phyloP scores from a whole-genome alignment of 2,888 invertebrate genomes.

The Heliconius hortense region DNA sequence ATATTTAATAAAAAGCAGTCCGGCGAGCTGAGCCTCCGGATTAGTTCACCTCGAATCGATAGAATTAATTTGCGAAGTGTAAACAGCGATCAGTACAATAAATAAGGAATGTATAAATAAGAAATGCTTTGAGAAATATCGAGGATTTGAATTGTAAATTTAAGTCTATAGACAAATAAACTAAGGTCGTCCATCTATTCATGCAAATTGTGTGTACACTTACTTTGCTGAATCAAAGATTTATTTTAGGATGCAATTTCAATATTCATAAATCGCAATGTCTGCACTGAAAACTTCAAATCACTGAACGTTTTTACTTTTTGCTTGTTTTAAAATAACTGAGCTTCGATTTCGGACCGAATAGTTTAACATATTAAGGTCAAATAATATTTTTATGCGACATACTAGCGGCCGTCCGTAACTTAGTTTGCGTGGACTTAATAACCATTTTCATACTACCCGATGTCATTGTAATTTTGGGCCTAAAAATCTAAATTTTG shows the following conservation, averaged over 20 bases:
- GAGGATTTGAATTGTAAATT: constrained; percentile 45
- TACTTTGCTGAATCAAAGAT: constrained; percentile 39
- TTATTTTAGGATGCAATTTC: constrained; percentile 40
- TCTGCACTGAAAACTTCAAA: constrained; percentile 29
- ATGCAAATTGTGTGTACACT: constrained; percentile 44
- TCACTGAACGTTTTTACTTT: constrained; percentile 9
- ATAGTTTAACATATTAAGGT: background rate
- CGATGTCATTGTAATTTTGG: too few relatives aligned
- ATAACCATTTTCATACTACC: too few relatives aligned
- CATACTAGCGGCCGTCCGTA: too few relatives aligned
- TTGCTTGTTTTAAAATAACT: constrained; percentile 14
- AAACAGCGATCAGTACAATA: constrained; percentile 41
- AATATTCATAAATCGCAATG: constrained; percentile 39
- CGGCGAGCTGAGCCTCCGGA: constrained; percentile 24
- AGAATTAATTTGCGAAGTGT: constrained; percentile 40
- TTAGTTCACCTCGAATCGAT: constrained; percentile 33
- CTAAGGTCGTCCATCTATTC: constrained; percentile 40
- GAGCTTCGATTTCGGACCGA: background rate
- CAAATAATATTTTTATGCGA: background rate
- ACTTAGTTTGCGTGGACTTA: too few relatives aligned
- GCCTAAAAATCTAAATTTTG: too few relatives aligned
- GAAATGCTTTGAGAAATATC: constrained; percentile 41
- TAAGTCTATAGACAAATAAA: constrained; percentile 42
- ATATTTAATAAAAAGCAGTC: constrained; percentile 10
- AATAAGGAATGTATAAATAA: constrained; percentile 42